Percentiles rank a stretch among this genome's conserved stretches.
phyloP scores from a whole-genome alignment of 2,797 vertebrate genomes.

The Xenentodon cancila region DNA sequence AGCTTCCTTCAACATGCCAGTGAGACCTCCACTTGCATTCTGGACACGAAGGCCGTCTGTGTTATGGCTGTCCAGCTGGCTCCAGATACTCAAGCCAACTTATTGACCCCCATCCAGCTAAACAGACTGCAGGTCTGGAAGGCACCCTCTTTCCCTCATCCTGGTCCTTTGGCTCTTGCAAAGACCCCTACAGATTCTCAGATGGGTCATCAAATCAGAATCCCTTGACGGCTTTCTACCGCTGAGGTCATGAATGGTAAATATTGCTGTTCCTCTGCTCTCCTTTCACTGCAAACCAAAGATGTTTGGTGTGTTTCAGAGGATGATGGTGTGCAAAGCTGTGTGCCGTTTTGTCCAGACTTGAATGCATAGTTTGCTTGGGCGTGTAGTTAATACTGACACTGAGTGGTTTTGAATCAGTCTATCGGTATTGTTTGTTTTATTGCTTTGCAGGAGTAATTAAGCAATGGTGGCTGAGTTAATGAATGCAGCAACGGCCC shows the following conservation, averaged over 20 bases:
- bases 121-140: slow-evolving; percentile 66
- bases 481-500: slow-evolving; percentile 70
- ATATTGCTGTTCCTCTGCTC: slow-evolving; percentile 49
- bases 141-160: slow-evolving; percentile 53
- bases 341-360: slow-evolving; percentile 29
- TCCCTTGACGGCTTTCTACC: slow-evolving; percentile 49
- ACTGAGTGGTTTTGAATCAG: slow-evolving; percentile 73
- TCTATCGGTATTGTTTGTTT: slow-evolving; percentile 73
- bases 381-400: slow-evolving; percentile 66
- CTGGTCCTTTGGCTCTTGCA: slow-evolving; percentile 56
- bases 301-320: slow-evolving; percentile 17
- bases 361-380: slow-evolving; percentile 38
- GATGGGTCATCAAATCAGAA: slow-evolving; percentile 79
- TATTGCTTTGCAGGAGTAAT: slow-evolving; percentile 76
- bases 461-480: slow-evolving; percentile 76
- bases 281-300: slow-evolving; percentile 36
- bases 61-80: slow-evolving; percentile 78
- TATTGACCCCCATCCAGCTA: slow-evolving; percentile 75
- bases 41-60: slow-evolving; percentile 71
- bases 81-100: slow-evolving; percentile 55
- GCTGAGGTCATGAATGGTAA: slow-evolving; percentile 69
- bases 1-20: slow-evolving; percentile 57
- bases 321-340: slow-evolving; percentile 18
- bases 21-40: slow-evolving; percentile 63
- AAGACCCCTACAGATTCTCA: slow-evolving; percentile 67